phyloP scores from a whole-genome alignment of 1,140 invertebrate species.

The Palaemon carinicauda region DNA sequence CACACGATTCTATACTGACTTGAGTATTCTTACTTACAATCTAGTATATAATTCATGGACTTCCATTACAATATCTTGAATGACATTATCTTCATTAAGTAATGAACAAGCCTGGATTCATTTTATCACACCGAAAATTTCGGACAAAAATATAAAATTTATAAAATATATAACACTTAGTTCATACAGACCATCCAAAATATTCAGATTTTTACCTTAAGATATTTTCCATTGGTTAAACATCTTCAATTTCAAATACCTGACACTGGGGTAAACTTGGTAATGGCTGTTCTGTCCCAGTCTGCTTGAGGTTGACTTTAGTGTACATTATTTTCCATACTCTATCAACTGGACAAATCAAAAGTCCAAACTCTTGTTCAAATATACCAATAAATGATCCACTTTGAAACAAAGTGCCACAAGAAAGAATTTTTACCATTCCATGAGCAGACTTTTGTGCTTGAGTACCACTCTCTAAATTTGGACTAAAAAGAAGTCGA shows the following conservation, averaged over 20 bases:
- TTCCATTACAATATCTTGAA: no score
- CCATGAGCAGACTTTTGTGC: slow-evolving; percentile 15
- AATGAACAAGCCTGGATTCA: no score
- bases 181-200: no score
- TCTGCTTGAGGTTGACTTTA: slow-evolving; percentile 47
- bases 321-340: slow-evolving; percentile 53
- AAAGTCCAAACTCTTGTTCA: slow-evolving; percentile 55
- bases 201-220: no score
- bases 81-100: no score
- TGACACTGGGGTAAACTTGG: slow-evolving; percentile 32
- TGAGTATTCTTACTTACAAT: no score
- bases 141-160: no score
- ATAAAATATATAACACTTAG: no score
- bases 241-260: slow-evolving; percentile 41
- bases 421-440: slow-evolving; percentile 25
- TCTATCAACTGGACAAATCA: slow-evolving; percentile 32
- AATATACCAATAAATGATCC: slow-evolving; percentile 43
- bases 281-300: background rate
- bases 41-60: no score
- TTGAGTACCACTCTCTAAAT: slow-evolving; percentile 38
- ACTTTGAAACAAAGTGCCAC: slow-evolving; percentile 42
- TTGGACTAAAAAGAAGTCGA: slow-evolving; percentile 43
- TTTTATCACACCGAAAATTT: no score
- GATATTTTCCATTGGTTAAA: no score
- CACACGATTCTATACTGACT: no score